Conservation (phyloP, 1,140 invertebrate species). For the Zaprionus taronus region DNA sequence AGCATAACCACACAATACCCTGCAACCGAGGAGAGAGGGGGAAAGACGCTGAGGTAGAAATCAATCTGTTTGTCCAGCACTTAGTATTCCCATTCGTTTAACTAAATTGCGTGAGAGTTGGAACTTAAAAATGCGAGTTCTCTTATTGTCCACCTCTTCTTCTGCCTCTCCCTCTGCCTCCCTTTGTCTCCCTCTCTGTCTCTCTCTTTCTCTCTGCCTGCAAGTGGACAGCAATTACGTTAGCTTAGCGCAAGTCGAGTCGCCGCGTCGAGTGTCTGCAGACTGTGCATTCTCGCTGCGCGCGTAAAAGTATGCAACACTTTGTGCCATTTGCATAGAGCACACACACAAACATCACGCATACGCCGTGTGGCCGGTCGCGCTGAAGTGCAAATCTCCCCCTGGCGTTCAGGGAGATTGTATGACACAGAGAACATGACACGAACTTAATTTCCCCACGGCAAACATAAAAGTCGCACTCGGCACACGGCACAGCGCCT, state of each 20-base stretch:
- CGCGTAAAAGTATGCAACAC: slow-evolving; percentile 37
- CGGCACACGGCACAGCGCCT: not conserved
- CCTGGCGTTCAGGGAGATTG: slow-evolving; percentile 28
- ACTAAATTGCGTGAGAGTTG: not conserved
- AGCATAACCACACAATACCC: not conserved
- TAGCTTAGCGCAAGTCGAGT: not conserved
- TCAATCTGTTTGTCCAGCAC: slow-evolving; percentile 5
- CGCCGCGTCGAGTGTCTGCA: no score
- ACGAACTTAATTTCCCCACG: slow-evolving; percentile 82
- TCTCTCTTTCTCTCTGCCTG: not conserved
- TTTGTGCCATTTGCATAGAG: slow-evolving; percentile 60
- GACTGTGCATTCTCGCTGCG: not conserved
- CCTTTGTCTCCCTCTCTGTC: not conserved
- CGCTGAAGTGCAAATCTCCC: slow-evolving; percentile 33
- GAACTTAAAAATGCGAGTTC: not conserved
- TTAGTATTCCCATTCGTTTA: not conserved
- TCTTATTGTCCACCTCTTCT: not conserved
- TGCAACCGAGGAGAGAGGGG: not conserved
- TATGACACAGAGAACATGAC: slow-evolving; percentile 76
- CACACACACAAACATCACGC: slow-evolving; percentile 41
- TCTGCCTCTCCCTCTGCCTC: not conserved
- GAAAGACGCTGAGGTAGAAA: not conserved
- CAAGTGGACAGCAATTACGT: not conserved
- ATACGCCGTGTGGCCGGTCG: slow-evolving; percentile 56
- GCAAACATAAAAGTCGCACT: slow-evolving; percentile 53